These are phyloP conservation scores for Papilio protenor DNA, from an alignment of 2,888 invertebrate species.

Conservation along the genomic window DNA sequence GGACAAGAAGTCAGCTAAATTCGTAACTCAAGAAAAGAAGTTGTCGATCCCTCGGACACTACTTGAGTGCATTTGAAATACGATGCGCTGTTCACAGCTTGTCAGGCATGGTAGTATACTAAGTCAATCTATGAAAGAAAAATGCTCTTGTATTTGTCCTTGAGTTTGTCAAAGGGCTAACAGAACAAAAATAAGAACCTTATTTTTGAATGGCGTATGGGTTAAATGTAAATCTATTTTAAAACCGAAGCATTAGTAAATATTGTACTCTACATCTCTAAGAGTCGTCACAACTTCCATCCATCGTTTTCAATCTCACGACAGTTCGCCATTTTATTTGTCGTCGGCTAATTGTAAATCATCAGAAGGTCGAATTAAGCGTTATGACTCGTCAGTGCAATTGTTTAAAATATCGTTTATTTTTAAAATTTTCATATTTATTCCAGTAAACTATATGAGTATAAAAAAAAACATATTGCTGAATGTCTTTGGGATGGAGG, in stretches of 20 bases:
- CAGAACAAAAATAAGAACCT: neutral
- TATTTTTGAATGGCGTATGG: neutral
- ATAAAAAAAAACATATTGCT: neutral
- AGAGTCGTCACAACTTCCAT: no score
- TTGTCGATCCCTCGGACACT: slow-evolving; percentile 1
- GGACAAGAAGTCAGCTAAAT: slow-evolving; percentile 66
- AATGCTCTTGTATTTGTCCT: neutral
- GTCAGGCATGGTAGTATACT: neutral
- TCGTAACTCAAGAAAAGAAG: slow-evolving; percentile 56
- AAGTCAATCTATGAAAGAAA: neutral
- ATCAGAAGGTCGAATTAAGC: no score
- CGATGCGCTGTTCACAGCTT: neutral
- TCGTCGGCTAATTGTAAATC: no score
- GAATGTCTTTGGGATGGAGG: neutral
- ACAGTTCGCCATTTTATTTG: no score
- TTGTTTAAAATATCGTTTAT: no score
- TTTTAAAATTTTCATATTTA: no score
- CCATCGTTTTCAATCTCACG: no score
- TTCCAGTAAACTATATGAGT: neutral
- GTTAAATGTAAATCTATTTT: neutral
- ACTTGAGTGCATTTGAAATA: slow-evolving; percentile 3
- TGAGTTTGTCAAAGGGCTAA: neutral
- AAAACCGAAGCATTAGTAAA: no score
- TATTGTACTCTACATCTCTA: no score
- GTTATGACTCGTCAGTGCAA: no score